Evolutionary conservation across 2,797 vertebrate species (phyloP).

Genomic region (Spinus olivaceus): DNA sequence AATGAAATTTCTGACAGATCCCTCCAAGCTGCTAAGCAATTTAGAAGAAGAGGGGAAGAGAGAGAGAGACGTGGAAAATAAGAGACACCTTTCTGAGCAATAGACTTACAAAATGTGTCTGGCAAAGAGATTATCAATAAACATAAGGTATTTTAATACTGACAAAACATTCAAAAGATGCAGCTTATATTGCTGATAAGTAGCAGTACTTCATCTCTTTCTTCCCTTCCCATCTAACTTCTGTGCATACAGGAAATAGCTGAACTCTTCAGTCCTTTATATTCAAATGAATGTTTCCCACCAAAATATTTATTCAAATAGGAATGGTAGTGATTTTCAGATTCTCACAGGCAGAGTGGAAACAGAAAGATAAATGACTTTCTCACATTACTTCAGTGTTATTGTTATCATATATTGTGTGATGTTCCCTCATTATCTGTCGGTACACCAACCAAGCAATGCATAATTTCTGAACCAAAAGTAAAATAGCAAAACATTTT

Average conservation of each 20-base stretch:
- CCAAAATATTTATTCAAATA: constrained; percentile 75
- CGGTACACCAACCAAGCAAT: constrained; percentile 62
- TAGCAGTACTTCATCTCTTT: constrained; percentile 46
- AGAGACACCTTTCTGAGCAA: constrained; percentile 14
- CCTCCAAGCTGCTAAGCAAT: constrained; percentile 12
- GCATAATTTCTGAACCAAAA: constrained; percentile 71
- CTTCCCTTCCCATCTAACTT: constrained; percentile 50
- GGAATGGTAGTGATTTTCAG: constrained; percentile 71
- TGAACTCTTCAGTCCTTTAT: constrained; percentile 41
- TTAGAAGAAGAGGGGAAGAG: background rate
- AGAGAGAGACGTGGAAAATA: background rate
- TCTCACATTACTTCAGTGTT: constrained; percentile 66
- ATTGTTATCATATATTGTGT: constrained; percentile 67
- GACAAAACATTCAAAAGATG: constrained; percentile 48
- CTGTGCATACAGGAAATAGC: constrained; percentile 5
- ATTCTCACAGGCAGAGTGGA: constrained; percentile 63
- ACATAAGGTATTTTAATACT: constrained; percentile 40
- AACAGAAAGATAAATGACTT: constrained; percentile 73
- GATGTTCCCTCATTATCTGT: constrained; percentile 72
- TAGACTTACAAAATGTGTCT: constrained; percentile 25
- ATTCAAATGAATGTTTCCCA: constrained; percentile 73
- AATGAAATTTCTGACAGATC: constrained; percentile 47
- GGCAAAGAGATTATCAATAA: constrained; percentile 51
- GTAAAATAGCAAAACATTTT: constrained; percentile 70
- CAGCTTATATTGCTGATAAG: constrained; percentile 64